Conservation (phyloP, 2,888 invertebrate genomes). For the Epirrita christyi region DNA sequence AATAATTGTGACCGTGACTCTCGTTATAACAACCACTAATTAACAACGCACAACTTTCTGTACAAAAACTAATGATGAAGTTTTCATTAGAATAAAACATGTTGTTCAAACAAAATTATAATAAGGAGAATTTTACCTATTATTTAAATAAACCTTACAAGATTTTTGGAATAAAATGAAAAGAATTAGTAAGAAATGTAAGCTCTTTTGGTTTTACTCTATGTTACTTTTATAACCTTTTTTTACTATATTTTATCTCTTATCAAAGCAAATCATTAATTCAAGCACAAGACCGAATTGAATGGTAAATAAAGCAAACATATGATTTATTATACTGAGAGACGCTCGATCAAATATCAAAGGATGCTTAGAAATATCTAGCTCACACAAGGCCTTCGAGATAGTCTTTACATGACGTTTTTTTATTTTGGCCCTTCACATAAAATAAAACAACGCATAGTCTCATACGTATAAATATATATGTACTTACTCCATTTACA, state of each 20-base stretch:
- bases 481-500: too few species aligned
- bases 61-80: not conserved
- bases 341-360: slow-evolving; percentile 43
- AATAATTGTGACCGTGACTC: slow-evolving; percentile 8
- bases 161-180: too few species aligned
- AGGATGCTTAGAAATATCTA: slow-evolving; percentile 19
- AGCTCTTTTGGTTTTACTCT: not conserved
- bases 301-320: slow-evolving; percentile 19
- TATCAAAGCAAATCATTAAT: slow-evolving; percentile 21
- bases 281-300: slow-evolving; percentile 15
- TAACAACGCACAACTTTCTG: too few species aligned
- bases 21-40: too few species aligned
- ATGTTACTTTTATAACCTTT: not conserved
- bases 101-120: too few species aligned
- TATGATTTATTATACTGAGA: slow-evolving; percentile 34
- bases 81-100: too few species aligned
- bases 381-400: not conserved
- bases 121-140: too few species aligned
- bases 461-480: too few species aligned
- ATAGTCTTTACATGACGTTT: not conserved
- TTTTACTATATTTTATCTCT: slow-evolving; percentile 5
- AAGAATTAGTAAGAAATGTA: too few species aligned
- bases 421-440: not conserved
- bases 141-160: too few species aligned
- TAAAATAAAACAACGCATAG: not conserved